A percentile compares a stretch with the other conserved stretches of the same genome.
These are phyloP conservation scores for Ptychodera flava DNA, from an alignment of 35 echinoderm and acorn worm species.

Conservation along the genomic window DNA sequence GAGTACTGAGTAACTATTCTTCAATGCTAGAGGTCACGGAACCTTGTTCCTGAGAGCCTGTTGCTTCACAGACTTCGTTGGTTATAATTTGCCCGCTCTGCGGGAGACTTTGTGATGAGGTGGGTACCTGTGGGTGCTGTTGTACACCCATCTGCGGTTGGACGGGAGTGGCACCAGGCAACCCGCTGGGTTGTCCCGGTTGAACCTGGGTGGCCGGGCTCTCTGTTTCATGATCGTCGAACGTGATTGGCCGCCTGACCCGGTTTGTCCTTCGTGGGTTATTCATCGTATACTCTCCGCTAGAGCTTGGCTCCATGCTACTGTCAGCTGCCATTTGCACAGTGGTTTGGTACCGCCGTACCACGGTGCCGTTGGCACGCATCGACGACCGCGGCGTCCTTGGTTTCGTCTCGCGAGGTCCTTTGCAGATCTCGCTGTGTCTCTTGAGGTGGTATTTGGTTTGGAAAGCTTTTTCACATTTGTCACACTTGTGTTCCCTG, in stretches of 20 bases:
- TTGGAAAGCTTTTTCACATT: slow-evolving; percentile 41
- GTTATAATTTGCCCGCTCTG: neutral
- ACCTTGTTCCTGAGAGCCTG: neutral
- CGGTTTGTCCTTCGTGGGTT: neutral
- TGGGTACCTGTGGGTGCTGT: neutral
- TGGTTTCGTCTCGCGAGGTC: neutral
- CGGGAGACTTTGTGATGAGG: neutral
- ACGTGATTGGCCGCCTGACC: neutral
- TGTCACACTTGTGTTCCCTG: slow-evolving; percentile 26
- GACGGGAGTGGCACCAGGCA: neutral
- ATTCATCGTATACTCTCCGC: neutral
- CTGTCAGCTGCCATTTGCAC: neutral
- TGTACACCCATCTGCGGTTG: neutral
- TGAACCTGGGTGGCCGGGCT: neutral
- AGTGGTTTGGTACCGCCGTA: neutral
- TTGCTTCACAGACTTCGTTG: neutral
- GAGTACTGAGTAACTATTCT: neutral
- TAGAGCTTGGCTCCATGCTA: neutral
- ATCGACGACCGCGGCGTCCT: neutral
- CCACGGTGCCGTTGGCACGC: neutral
- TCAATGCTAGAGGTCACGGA: neutral
- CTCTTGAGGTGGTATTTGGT: slow-evolving; percentile 51
- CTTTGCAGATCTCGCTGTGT: slow-evolving; percentile 18
- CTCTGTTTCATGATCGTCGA: neutral
- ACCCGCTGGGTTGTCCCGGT: neutral